Conservation (phyloP, 2,113 vertebrate genomes). For the Suncus etruscus region DNA sequence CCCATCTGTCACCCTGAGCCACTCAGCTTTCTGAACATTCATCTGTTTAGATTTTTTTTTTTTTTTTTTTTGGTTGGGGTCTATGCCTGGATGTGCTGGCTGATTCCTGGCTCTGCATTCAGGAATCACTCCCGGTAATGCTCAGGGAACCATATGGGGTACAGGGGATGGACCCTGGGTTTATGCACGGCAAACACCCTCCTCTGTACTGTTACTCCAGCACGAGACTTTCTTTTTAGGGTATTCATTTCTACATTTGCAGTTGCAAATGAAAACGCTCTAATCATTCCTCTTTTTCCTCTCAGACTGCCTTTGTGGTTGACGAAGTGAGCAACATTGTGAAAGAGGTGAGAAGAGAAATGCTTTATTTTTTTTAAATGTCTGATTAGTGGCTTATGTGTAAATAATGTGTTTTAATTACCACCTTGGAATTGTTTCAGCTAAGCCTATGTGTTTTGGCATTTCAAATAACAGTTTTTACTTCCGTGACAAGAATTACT, state of each 20-base stretch:
- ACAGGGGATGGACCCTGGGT: too few species aligned
- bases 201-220: background rate
- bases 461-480: slow-evolving; percentile 62
- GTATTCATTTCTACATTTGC: background rate
- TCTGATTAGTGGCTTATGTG: background rate
- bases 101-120: too few species aligned
- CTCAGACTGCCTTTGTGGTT: slow-evolving; percentile 91
- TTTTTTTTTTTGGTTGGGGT: too few species aligned
- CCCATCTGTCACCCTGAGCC: too few species aligned
- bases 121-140: too few species aligned
- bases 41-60: too few species aligned
- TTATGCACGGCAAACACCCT: too few species aligned
- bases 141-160: too few species aligned
- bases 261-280: background rate
- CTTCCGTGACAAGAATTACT: slow-evolving; percentile 43
- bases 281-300: background rate
- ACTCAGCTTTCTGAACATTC: too few species aligned
- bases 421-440: slow-evolving; percentile 14
- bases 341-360: slow-evolving; percentile 91
- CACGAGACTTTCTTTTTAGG: too few species aligned
- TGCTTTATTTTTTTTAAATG: background rate
- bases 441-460: slow-evolving; percentile 39
- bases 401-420: slow-evolving; percentile 39
- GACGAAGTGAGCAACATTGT: slow-evolving; percentile 96
- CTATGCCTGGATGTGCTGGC: too few species aligned